These are phyloP conservation scores for Heterotis niloticus DNA, from an alignment of 2,113 vertebrate species.

Conservation along the genomic window DNA sequence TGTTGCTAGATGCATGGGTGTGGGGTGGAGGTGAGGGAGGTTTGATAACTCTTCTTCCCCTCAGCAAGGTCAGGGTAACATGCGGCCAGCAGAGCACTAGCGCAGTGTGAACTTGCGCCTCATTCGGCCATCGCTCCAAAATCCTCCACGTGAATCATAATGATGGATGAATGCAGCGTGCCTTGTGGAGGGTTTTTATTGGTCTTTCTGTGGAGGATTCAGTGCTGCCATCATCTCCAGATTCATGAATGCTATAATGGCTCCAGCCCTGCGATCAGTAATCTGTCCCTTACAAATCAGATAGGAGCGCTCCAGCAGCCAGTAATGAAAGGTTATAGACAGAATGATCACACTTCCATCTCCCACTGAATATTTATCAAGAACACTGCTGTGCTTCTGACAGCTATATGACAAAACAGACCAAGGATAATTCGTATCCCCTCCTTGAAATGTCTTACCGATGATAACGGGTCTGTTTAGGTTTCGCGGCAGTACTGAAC, in stretches of 20 bases:
- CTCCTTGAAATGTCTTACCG: conserved; percentile 20
- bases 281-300: conserved; percentile 19
- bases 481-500: not conserved
- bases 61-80: conserved; percentile 6
- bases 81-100: not conserved
- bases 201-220: conserved; percentile 13
- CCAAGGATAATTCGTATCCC: conserved; percentile 15
- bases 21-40: not conserved
- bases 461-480: conserved; percentile 13
- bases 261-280: conserved; percentile 19
- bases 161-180: conserved; percentile 19
- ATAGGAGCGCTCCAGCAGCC: not conserved
- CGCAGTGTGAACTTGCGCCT: not conserved
- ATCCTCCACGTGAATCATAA: conserved; percentile 15
- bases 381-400: conserved; percentile 10
- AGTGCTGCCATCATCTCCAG: conserved; percentile 15
- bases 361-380: conserved; percentile 23
- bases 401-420: conserved; percentile 11
- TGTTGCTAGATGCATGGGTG: not conserved
- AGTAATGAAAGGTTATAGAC: conserved; percentile 27
- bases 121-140: not conserved
- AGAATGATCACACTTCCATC: not conserved
- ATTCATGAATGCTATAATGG: conserved; percentile 17
- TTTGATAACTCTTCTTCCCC: not conserved
- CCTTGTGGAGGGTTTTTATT: conserved; percentile 6